phyloP scores from a whole-genome alignment of 2,113 vertebrate genomes.

The Raphicerus campestris region DNA sequence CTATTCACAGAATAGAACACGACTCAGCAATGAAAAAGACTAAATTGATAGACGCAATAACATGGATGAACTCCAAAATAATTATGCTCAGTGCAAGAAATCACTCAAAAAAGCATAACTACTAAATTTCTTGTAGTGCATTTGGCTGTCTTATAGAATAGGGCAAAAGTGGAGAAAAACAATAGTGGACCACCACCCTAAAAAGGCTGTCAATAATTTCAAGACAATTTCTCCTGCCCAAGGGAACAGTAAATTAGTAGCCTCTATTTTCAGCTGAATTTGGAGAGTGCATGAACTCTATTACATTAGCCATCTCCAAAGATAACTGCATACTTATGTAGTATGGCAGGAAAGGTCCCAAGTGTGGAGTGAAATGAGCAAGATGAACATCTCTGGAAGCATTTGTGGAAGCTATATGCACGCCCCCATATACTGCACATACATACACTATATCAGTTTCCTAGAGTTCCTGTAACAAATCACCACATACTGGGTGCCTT shows the following conservation, averaged over 20 bases:
- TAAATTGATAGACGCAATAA: background rate
- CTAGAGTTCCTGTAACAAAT: background rate
- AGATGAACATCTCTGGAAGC: background rate
- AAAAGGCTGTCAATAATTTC: background rate
- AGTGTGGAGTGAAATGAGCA: background rate
- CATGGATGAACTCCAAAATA: conserved; percentile 32
- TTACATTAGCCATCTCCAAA: background rate
- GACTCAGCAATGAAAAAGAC: background rate
- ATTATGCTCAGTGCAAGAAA: background rate
- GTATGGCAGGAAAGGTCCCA: background rate
- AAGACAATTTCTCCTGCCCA: background rate
- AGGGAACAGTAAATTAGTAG: background rate
- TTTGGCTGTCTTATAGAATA: background rate
- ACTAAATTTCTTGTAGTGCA: background rate
- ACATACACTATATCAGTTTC: background rate
- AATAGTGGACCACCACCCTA: background rate
- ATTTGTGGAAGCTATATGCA: background rate
- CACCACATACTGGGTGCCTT: background rate
- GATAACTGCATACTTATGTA: background rate
- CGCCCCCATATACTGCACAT: background rate
- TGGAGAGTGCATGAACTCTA: background rate
- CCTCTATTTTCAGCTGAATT: background rate
- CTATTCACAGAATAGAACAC: background rate
- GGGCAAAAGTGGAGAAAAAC: background rate
- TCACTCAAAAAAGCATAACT: background rate